Conservation (phyloP, 2,113 vertebrate species). For the Colaptes auratus region DNA sequence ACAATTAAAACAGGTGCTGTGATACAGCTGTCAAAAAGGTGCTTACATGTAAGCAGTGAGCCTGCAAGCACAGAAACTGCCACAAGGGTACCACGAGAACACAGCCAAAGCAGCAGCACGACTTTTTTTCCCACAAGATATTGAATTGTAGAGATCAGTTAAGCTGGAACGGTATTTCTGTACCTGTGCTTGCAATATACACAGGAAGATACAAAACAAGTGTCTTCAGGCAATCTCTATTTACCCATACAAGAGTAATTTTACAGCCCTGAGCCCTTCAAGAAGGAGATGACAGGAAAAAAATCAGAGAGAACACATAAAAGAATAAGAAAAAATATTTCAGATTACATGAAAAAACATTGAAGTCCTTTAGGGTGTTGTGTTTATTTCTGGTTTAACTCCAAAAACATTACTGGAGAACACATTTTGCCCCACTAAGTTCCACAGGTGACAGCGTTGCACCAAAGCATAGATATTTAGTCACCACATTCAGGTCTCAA, state of each 20-base stretch:
- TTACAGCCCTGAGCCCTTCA: background rate
- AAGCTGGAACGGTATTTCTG: background rate
- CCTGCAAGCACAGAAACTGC: rapidly evolving
- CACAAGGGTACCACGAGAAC: background rate
- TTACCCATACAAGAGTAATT: background rate
- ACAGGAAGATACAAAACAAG: background rate
- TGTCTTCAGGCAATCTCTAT: background rate
- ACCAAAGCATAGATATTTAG: background rate
- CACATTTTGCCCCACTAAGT: background rate
- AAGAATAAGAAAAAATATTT: background rate
- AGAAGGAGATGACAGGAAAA: background rate
- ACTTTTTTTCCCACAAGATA: background rate
- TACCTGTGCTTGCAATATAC: background rate
- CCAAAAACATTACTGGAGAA: background rate
- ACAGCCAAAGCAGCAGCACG: background rate
- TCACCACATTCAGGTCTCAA: background rate
- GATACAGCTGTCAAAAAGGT: background rate
- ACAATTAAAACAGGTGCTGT: background rate
- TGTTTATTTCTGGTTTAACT: background rate
- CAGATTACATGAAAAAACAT: background rate
- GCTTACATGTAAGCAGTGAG: background rate
- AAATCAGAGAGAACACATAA: background rate
- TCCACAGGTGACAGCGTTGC: background rate
- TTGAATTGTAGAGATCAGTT: background rate
- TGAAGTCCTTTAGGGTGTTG: background rate